A percentile compares a stretch with the other conserved stretches of the same genome.
phyloP scores from a whole-genome alignment of 2,888 invertebrate genomes.

The Andrena chrysosceles region DNA sequence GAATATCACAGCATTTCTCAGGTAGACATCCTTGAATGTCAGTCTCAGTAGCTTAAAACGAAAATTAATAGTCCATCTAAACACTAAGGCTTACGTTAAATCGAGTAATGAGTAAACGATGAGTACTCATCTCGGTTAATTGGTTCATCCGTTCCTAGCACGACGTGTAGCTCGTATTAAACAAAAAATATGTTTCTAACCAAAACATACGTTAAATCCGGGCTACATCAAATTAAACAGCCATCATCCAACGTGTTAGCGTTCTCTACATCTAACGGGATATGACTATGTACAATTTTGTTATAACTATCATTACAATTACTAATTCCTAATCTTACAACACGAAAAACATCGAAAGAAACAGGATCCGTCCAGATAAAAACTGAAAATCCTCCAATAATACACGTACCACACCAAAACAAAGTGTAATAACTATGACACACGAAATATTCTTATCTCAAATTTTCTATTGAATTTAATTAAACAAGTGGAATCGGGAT shows the following conservation, averaged over 20 bases:
- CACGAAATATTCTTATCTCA: not conserved
- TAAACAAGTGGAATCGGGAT: not conserved
- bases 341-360: slow-evolving; percentile 1
- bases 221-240: slow-evolving; percentile 61
- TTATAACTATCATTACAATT: slow-evolving; percentile 35
- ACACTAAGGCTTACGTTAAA: slow-evolving; percentile 41
- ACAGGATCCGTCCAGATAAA: not conserved
- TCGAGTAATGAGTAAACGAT: slow-evolving; percentile 53
- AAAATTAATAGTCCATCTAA: slow-evolving; percentile 31
- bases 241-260: slow-evolving; percentile 79
- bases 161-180: slow-evolving; percentile 61
- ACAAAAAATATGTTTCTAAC: slow-evolving; percentile 67
- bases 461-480: slow-evolving; percentile 24
- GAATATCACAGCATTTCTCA: slow-evolving; percentile 83
- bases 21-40: slow-evolving; percentile 81
- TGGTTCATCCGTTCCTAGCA: not conserved
- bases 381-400: not conserved
- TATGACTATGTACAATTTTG: slow-evolving; percentile 64
- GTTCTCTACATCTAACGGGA: slow-evolving; percentile 78
- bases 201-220: slow-evolving; percentile 76
- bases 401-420: not conserved
- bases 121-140: slow-evolving; percentile 47
- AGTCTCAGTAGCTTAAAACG: slow-evolving; percentile 78
- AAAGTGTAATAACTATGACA: not conserved
- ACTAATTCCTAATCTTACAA: slow-evolving; percentile 2